phyloP scores from a whole-genome alignment of 1,140 invertebrate species.

The Pseudomyrmex pallidus region DNA sequence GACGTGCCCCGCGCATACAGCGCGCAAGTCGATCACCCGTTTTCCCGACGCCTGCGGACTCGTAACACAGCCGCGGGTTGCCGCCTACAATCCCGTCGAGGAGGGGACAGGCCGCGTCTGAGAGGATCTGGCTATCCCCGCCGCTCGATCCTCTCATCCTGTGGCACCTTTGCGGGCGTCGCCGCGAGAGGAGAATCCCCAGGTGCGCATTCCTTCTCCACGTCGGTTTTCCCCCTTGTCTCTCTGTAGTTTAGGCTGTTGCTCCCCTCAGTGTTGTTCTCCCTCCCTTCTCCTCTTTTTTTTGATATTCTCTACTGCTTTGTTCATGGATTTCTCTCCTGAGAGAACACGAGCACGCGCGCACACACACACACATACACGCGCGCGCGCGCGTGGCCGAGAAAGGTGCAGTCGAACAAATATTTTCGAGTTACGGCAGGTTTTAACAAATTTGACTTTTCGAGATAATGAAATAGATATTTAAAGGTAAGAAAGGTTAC shows the following conservation, averaged over 20 bases:
- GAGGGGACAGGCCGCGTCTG: conserved; percentile 58
- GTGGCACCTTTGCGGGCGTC: conserved; percentile 61
- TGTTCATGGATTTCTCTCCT: conserved; percentile 17
- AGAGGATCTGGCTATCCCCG: conserved; percentile 66
- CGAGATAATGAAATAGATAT: not conserved
- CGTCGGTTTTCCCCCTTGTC: conserved; percentile 7
- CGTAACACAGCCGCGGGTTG: conserved; percentile 66
- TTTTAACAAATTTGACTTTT: conserved; percentile 40
- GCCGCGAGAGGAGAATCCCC: conserved; percentile 41
- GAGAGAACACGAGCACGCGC: not conserved
- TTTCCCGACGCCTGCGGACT: conserved; percentile 77
- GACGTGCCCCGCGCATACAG: conserved; percentile 63
- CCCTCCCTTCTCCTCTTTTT: conserved; percentile 32
- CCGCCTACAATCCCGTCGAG: conserved; percentile 82
- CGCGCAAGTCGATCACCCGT: conserved; percentile 71
- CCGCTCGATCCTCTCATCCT: conserved; percentile 62
- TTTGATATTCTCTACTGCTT: conserved; percentile 6
- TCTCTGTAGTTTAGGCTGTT: not conserved
- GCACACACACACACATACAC: not conserved
- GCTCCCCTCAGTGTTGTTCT: not conserved
- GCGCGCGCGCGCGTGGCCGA: conserved; percentile 12
- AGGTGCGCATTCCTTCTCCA: conserved; percentile 51
- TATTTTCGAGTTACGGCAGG: conserved; percentile 22
- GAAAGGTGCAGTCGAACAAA: conserved; percentile 45
- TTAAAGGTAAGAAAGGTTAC: not conserved